Base-by-base conservation (phyloP, 2,113 vertebrate species). In the Anhinga anhinga region DNA sequence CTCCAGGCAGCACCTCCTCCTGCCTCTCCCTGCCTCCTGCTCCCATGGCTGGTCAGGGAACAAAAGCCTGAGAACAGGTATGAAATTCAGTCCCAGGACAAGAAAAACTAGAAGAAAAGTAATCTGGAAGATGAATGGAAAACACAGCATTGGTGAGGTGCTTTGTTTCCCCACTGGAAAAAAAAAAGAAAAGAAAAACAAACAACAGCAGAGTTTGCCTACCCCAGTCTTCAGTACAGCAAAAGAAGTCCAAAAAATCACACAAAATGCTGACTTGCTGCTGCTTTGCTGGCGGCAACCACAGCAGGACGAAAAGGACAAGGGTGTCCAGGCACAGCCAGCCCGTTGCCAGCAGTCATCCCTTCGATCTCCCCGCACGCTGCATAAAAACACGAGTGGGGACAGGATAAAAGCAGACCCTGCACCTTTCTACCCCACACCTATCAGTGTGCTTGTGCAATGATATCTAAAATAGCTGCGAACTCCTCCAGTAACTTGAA, bases 361-460 rank as follows among this genome's bases (percentile, higher is more conserved):
- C 42, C 53, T 78, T 38, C 30, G 0, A 55, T 30, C 34, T 72
- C 34, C 29, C 45, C 50, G 55, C 21, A 30, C 1, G 2, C 34
- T 45, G 36, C 72, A 87, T 59, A 58, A 95, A 81, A 92, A 0
- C 2, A 0, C 0, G 0, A 72, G 21, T 11, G 13, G 30, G 32
- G 44, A 70, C 0, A 2, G 8, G 26, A 42, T 6, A 73, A 88
- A 73, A 80, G 16, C 38, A 87, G 52, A 38, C 8, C 34, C 22
- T 8, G 2, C 25, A 22, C 19, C 70, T 81, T 86, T 70, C 32
- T 66, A 62, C 27, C 74, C 56, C 14, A 5, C 36, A 83, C 15
- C 36, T 78, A 40, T 29, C 40, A 45, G 34, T 3, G 15, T 65
- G 49, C 36, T 66, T 66, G 63, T 59, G 45, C 53, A 76, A 56